Percentiles rank a stretch among this genome's conserved stretches.
Conservation (phyloP, 1,140 invertebrate genomes). For the Drosophila burlai region DNA sequence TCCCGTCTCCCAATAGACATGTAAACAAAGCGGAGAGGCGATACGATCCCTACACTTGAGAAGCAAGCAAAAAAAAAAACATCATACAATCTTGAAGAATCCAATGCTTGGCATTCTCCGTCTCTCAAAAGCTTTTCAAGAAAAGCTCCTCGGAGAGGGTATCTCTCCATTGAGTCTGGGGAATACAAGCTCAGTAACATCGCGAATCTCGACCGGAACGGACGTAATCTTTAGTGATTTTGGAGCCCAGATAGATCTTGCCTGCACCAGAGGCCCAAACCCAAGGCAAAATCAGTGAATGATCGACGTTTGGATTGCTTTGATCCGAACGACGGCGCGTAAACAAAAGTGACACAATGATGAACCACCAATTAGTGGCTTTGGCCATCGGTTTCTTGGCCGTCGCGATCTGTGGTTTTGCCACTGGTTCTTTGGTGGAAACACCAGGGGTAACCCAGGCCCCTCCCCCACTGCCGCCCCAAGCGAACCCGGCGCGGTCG, state of each 20-base stretch:
- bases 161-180: constrained; percentile 2
- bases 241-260: neutral
- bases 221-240: constrained; percentile 23
- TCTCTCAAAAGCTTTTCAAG: constrained; percentile 15
- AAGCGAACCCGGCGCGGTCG: constrained; percentile 12
- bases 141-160: constrained; percentile 19
- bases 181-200: constrained; percentile 34
- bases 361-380: constrained; percentile 24
- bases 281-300: constrained; percentile 10
- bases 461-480: neutral
- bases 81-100: neutral
- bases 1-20: constrained; percentile 8
- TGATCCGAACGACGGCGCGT: constrained; percentile 5
- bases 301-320: constrained; percentile 16
- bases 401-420: constrained; percentile 8
- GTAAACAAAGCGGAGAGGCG: constrained; percentile 53
- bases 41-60: constrained; percentile 13
- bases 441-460: constrained; percentile 13
- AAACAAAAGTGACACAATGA: constrained; percentile 33
- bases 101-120: constrained; percentile 1
- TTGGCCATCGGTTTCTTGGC: constrained; percentile 3
- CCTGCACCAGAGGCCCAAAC: neutral
- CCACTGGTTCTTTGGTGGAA: constrained; percentile 16
- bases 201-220: constrained; percentile 33
- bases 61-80: neutral